A percentile compares a stretch with the other conserved stretches of the same genome.
Evolutionary conservation across 2,113 vertebrate species (phyloP).

Genomic region (Callaeas wilsoni): DNA sequence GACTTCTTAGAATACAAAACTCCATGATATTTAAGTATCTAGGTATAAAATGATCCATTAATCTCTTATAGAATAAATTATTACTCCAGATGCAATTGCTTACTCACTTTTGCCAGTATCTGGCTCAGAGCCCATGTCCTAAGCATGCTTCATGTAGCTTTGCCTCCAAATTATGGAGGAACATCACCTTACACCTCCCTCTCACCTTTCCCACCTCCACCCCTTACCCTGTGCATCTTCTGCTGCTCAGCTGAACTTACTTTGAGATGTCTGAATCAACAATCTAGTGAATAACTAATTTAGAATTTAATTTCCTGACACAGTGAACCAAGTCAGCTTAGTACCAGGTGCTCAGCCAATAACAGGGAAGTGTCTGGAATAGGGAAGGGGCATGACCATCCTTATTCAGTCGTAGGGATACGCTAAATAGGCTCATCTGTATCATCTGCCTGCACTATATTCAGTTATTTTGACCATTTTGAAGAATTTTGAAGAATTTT

Average conservation of each 20-base stretch:
- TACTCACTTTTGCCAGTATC: neutral
- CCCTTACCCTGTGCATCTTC: neutral
- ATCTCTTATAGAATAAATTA: neutral
- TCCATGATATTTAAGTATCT: neutral
- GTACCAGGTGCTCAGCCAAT: neutral
- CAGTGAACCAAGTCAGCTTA: neutral
- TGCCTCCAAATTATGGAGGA: neutral
- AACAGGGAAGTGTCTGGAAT: neutral
- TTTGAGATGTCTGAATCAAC: neutral
- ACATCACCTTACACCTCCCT: neutral
- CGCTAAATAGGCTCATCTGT: neutral
- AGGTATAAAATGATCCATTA: neutral
- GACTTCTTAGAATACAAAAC: neutral
- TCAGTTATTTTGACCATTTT: neutral
- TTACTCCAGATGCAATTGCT: neutral
- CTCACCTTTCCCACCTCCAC: neutral
- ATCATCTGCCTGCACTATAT: neutral
- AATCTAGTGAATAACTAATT: neutral
- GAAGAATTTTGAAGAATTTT: neutral
- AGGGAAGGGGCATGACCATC: neutral
- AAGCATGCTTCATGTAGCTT: neutral
- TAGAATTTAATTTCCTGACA: neutral
- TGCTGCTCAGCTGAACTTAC: neutral
- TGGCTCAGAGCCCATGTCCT: neutral
- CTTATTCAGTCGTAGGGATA: neutral